Evolutionary conservation across 1,140 invertebrate species (phyloP).

Genomic region (Andricus grossulariae): DNA sequence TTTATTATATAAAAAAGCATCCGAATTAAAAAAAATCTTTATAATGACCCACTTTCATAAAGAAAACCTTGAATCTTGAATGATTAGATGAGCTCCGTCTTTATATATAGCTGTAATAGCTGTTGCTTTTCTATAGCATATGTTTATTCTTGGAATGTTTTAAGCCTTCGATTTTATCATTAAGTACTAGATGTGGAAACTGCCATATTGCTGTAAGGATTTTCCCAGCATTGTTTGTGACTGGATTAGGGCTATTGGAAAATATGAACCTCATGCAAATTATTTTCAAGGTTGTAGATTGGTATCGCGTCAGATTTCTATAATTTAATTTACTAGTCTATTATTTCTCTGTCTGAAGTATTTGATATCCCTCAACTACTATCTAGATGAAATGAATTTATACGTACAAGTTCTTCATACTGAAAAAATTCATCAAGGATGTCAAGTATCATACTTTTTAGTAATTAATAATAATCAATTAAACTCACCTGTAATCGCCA

Average conservation of each 20-base stretch:
- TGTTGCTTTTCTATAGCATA: neutral
- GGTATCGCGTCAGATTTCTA: too few species aligned
- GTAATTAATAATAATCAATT: neutral
- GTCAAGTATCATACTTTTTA: neutral
- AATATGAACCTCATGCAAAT: too few species aligned
- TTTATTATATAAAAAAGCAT: too few species aligned
- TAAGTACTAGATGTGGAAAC: conserved; percentile 23
- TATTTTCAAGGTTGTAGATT: too few species aligned
- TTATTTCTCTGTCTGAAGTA: too few species aligned
- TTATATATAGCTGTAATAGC: neutral
- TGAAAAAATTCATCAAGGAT: too few species aligned
- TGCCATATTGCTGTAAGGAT: neutral
- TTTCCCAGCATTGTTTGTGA: conserved; percentile 2
- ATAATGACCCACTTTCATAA: too few species aligned
- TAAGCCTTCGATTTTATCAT: neutral
- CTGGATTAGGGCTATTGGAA: too few species aligned
- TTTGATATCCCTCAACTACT: too few species aligned
- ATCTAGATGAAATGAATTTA: too few species aligned
- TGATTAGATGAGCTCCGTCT: neutral
- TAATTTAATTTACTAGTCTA: too few species aligned
- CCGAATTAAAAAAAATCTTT: neutral
- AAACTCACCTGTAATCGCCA: conserved; percentile 83
- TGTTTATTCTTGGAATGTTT: neutral
- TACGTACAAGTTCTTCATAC: too few species aligned
- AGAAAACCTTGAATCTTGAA: neutral